phyloP scores from a whole-genome alignment of 2,113 vertebrate genomes.

The Neomonachus schauinslandi region DNA sequence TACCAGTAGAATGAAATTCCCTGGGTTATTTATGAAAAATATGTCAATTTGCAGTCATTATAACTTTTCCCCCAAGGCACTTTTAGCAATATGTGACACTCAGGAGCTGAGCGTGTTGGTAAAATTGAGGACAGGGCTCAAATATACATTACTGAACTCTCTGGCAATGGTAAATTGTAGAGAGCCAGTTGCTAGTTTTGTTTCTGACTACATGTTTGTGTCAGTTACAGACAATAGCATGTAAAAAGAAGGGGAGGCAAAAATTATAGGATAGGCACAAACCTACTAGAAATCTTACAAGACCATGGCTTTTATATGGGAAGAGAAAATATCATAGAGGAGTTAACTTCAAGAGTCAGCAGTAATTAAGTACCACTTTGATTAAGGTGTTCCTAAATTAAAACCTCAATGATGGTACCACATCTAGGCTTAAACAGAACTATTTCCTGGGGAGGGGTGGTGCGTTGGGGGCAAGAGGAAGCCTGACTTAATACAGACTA shows the following conservation, averaged over 20 bases:
- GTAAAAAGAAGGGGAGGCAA: background rate
- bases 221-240: background rate
- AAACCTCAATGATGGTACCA: background rate
- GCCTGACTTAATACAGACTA: background rate
- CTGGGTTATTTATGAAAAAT: background rate
- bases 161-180: background rate
- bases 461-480: background rate
- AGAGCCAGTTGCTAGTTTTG: background rate
- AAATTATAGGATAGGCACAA: background rate
- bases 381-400: background rate
- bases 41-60: background rate
- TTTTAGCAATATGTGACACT: background rate
- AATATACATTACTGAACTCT: slow-evolving; percentile 21
- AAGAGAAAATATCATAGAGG: background rate
- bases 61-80: background rate
- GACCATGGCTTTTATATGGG: background rate
- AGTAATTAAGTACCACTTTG: background rate
- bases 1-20: background rate
- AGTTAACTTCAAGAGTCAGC: background rate
- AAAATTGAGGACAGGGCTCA: background rate
- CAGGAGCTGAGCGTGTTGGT: background rate
- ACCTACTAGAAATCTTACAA: background rate
- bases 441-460: background rate
- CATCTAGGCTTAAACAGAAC: background rate
- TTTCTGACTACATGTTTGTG: background rate